These are phyloP conservation scores for Gortyna flavago DNA, from an alignment of 2,888 invertebrate species.

Conservation along the genomic window DNA sequence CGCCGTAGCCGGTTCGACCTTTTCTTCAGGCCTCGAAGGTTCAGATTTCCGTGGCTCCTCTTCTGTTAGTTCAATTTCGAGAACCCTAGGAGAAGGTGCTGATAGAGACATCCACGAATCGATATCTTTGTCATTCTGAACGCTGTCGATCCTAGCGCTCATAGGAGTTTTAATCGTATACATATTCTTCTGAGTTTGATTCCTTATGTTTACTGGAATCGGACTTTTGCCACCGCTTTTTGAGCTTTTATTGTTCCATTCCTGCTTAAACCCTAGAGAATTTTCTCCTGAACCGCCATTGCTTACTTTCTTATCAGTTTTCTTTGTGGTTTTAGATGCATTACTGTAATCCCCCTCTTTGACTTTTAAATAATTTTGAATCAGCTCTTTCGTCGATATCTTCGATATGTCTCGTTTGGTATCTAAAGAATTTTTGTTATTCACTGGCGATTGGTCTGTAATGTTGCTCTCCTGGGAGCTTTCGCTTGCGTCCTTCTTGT, in stretches of 20 bases:
- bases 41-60: conserved; percentile 56
- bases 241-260: conserved; percentile 80
- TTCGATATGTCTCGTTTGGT: conserved; percentile 81
- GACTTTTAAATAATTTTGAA: conserved; percentile 86
- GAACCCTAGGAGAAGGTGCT: conserved; percentile 80
- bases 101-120: conserved; percentile 89
- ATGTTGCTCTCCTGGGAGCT: conserved; percentile 67
- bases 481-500: conserved; percentile 71
- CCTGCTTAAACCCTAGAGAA: conserved; percentile 72
- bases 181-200: conserved; percentile 78
- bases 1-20: conserved; percentile 48
- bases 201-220: conserved; percentile 71
- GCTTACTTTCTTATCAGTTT: conserved; percentile 77
- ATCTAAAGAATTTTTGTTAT: conserved; percentile 75
- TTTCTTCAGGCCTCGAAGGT: conserved; percentile 49
- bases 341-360: conserved; percentile 83
- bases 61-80: conserved; percentile 71
- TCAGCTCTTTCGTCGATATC: conserved; percentile 85
- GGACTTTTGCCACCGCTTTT: conserved; percentile 70
- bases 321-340: conserved; percentile 74
- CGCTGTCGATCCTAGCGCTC: conserved; percentile 84
- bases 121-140: conserved; percentile 86
- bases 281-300: conserved; percentile 75
- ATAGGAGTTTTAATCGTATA: conserved; percentile 76
- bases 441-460: conserved; percentile 64